phyloP scores from a whole-genome alignment of 92 coral and sea anemone species.

The Bergia sp. region DNA sequence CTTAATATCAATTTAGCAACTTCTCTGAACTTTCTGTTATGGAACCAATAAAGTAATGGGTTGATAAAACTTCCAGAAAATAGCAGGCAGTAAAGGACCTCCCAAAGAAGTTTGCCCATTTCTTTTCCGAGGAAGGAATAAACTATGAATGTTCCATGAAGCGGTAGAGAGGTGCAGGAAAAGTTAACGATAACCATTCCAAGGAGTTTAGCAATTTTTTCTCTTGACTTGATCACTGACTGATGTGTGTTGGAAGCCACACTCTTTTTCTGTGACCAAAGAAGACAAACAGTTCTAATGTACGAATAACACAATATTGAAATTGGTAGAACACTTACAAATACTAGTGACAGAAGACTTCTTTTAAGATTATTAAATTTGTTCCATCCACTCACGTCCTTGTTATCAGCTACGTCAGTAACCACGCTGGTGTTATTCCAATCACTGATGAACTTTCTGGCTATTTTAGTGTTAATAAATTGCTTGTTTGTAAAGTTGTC shows the following conservation, averaged over 20 bases:
- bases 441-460: neutral
- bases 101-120: neutral
- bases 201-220: neutral
- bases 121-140: neutral
- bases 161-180: neutral
- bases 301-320: neutral
- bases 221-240: neutral
- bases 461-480: neutral
- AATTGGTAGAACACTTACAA: neutral
- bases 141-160: neutral
- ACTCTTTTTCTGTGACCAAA: neutral
- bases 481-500: neutral
- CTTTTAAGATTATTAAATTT: no score
- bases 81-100: neutral
- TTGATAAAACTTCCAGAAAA: neutral
- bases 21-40: neutral
- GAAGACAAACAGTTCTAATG: neutral
- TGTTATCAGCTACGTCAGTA: no score
- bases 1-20: no score
- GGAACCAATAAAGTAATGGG: conserved; percentile 5
- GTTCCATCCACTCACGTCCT: no score
- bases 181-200: neutral
- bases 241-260: neutral
- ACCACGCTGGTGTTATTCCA: neutral
- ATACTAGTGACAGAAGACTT: neutral